Conservation (phyloP, 2,888 invertebrate genomes). For the Coelogynopora nodosa region DNA sequence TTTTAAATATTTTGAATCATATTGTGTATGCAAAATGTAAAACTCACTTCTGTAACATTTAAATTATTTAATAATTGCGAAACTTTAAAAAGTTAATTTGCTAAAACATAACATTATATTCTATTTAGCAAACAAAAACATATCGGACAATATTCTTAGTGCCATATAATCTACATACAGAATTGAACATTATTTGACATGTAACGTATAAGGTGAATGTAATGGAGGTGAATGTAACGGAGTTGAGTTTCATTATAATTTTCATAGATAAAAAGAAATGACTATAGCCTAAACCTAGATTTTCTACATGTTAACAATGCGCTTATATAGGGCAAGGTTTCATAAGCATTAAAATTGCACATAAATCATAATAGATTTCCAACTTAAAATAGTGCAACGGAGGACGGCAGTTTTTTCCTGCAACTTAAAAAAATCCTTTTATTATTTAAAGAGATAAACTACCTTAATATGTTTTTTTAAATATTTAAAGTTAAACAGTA, state of each 20-base stretch:
- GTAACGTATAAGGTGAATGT: no score
- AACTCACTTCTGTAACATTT: background rate
- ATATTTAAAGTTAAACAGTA: background rate
- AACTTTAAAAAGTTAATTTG: background rate
- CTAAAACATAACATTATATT: background rate
- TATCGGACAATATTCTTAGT: background rate
- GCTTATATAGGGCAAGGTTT: background rate
- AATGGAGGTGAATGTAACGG: no score
- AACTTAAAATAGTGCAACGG: background rate
- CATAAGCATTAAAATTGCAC: background rate
- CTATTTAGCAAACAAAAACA: background rate
- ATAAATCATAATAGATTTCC: background rate
- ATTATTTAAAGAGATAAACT: background rate
- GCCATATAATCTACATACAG: background rate
- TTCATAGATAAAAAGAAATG: background rate
- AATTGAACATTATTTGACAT: background rate
- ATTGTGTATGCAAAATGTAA: background rate
- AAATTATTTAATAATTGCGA: background rate
- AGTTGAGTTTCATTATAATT: background rate
- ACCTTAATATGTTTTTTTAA: background rate
- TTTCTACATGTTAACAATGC: background rate
- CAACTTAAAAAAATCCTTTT: background rate
- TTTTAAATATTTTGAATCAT: background rate
- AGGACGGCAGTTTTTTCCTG: background rate
- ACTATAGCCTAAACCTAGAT: background rate